Conservation (phyloP, 2,113 vertebrate genomes). For the Seriola dumerili region DNA sequence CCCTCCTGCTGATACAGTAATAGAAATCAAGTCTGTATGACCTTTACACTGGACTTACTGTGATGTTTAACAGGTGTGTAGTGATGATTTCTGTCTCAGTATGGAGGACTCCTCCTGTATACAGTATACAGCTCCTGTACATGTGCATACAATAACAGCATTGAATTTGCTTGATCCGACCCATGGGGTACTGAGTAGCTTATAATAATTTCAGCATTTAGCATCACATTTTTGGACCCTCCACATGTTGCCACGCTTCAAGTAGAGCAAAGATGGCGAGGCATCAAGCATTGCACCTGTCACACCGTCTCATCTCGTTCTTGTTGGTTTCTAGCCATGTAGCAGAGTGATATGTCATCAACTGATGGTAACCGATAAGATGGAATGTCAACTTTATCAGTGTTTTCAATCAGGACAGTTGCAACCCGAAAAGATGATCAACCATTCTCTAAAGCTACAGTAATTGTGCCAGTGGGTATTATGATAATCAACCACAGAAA, state of each 20-base stretch:
- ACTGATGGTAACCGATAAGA: not conserved
- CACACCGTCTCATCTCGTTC: not conserved
- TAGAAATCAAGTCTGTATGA: conserved; percentile 22
- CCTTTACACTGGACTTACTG: not conserved
- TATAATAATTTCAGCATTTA: not conserved
- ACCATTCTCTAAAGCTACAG: too few species aligned
- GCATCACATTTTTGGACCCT: not conserved
- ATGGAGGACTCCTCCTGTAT: not conserved
- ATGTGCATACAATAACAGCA: not conserved
- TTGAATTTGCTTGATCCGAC: not conserved
- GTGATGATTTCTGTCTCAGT: not conserved
- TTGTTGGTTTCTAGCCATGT: not conserved
- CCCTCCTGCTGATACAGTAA: conserved; percentile 39
- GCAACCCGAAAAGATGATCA: too few species aligned
- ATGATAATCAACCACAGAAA: not conserved
- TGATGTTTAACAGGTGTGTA: conserved; percentile 1
- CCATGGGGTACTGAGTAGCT: not conserved
- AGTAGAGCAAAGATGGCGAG: not conserved
- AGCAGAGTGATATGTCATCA: conserved; percentile 17
- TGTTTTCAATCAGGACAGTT: not conserved
- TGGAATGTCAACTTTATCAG: not conserved
- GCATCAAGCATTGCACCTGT: not conserved
- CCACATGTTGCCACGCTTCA: not conserved
- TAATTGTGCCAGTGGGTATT: not conserved
- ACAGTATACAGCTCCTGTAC: too few species aligned